Percentiles rank a stretch among this genome's conserved stretches.
These are phyloP conservation scores for western clawed frog (Xenopus tropicalis) DNA, from an alignment of 2,113 vertebrate species.

Conservation along the genomic window DNA sequence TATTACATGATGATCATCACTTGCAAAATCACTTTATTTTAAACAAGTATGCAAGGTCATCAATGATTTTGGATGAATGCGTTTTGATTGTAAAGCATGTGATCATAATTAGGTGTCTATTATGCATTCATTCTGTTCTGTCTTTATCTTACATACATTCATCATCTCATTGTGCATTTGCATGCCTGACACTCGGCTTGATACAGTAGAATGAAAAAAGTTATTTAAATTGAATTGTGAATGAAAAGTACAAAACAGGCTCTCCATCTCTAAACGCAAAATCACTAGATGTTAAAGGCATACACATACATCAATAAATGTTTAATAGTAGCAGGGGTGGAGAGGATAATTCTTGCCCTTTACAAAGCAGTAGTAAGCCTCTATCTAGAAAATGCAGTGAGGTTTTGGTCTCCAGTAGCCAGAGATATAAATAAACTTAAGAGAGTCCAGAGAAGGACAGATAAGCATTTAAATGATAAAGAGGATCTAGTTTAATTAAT, in stretches of 20 bases:
- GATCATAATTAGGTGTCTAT: constrained; percentile 44
- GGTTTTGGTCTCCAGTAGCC: too few species aligned
- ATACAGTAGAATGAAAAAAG: constrained; percentile 12
- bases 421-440: too few species aligned
- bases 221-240: constrained; percentile 16
- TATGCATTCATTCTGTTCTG: constrained; percentile 41
- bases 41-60: constrained; percentile 44
- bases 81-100: constrained; percentile 42
- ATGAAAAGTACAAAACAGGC: constrained; percentile 13
- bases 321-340: too few species aligned
- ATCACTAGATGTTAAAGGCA: too few species aligned
- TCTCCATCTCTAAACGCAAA: too few species aligned
- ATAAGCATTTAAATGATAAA: too few species aligned
- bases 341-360: too few species aligned
- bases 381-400: too few species aligned
- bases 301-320: too few species aligned
- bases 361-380: too few species aligned
- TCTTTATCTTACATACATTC: constrained; percentile 44
- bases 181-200: constrained; percentile 26
- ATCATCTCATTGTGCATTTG: constrained; percentile 41
- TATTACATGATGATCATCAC: constrained; percentile 39
- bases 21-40: constrained; percentile 29
- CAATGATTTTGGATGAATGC: constrained; percentile 44
- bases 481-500: too few species aligned
- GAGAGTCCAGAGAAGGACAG: too few species aligned